A percentile compares a stretch with the other conserved stretches of the same genome.
These are phyloP conservation scores for Lutjanus erythropterus DNA, from an alignment of 2,113 vertebrate species.

Conservation along the genomic window DNA sequence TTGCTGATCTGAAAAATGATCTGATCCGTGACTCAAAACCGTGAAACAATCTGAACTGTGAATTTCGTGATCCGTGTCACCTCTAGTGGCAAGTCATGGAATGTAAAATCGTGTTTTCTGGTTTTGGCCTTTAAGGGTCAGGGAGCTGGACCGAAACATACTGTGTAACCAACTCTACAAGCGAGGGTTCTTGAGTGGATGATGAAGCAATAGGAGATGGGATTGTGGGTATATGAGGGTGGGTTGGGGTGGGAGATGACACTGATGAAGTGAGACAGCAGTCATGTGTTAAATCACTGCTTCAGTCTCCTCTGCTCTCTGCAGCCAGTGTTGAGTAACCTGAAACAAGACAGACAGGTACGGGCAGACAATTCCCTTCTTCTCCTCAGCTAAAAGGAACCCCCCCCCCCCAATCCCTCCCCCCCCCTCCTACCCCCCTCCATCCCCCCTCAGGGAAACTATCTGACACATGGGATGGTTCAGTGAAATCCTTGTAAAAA, in stretches of 20 bases:
- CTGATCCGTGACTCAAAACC: too few species aligned
- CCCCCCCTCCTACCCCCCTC: neutral
- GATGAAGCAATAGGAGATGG: constrained; percentile 39
- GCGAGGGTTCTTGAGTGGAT: constrained; percentile 17
- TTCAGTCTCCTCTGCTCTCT: constrained; percentile 56
- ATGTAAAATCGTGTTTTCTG: neutral
- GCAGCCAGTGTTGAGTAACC: constrained; percentile 37
- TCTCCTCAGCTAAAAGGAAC: constrained; percentile 55
- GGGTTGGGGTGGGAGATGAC: constrained; percentile 46
- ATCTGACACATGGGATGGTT: constrained; percentile 55
- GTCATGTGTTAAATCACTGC: constrained; percentile 72
- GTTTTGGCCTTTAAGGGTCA: neutral
- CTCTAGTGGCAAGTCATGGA: neutral
- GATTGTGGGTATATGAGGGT: constrained; percentile 27
- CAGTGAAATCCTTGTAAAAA: constrained; percentile 32
- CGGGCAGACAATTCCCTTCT: constrained; percentile 44
- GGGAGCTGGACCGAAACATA: constrained; percentile 16
- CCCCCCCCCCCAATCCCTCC: neutral
- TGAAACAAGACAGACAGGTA: constrained; percentile 64
- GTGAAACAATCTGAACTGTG: too few species aligned
- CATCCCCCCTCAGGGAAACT: constrained; percentile 41
- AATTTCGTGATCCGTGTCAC: too few species aligned
- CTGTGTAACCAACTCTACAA: constrained; percentile 5
- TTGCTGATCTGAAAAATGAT: too few species aligned
- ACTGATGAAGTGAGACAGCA: constrained; percentile 72